phyloP scores from a whole-genome alignment of 2,113 vertebrate species.

The Calyptomena viridis region DNA sequence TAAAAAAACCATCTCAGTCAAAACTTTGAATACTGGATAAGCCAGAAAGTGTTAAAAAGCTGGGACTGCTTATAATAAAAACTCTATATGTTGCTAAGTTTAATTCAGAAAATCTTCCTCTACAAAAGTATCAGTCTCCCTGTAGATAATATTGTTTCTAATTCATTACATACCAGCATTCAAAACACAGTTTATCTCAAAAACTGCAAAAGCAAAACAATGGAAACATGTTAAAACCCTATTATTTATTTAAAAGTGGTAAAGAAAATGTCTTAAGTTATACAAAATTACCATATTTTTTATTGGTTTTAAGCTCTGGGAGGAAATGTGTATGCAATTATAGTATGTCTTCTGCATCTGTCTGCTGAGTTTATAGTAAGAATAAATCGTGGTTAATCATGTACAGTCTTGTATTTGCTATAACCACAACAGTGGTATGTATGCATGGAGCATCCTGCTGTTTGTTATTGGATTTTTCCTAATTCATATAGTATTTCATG shows the following conservation, averaged over 20 bases:
- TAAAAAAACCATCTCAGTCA: not conserved
- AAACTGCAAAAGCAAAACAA: slow-evolving; percentile 25
- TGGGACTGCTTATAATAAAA: not conserved
- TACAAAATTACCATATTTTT: slow-evolving; percentile 41
- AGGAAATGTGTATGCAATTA: slow-evolving; percentile 56
- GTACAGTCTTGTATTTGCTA: slow-evolving; percentile 54
- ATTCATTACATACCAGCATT: slow-evolving; percentile 39
- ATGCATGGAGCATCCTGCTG: slow-evolving; percentile 55
- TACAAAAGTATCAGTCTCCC: not conserved
- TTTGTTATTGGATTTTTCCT: slow-evolving; percentile 63
- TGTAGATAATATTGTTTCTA: slow-evolving; percentile 23
- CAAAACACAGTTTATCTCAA: slow-evolving; percentile 32
- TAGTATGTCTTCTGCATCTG: slow-evolving; percentile 30
- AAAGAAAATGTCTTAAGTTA: slow-evolving; percentile 51
- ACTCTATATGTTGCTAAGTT: slow-evolving; percentile 11
- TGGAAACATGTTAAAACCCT: slow-evolving; percentile 9
- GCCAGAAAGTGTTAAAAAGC: slow-evolving; percentile 38
- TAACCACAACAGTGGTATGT: slow-evolving; percentile 60
- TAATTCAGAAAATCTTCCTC: slow-evolving; percentile 52
- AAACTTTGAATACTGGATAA: slow-evolving; percentile 1
- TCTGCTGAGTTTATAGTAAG: slow-evolving; percentile 50
- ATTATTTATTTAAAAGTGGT: slow-evolving; percentile 54
- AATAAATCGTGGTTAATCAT: slow-evolving; percentile 71
- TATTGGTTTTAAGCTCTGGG: slow-evolving; percentile 34
- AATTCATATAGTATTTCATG: slow-evolving; percentile 49